Evolutionary conservation across 2,888 invertebrate species (phyloP), one percentile per base, ranked within the genome.

Genomic region (Ectropis crepuscularia): DNA sequence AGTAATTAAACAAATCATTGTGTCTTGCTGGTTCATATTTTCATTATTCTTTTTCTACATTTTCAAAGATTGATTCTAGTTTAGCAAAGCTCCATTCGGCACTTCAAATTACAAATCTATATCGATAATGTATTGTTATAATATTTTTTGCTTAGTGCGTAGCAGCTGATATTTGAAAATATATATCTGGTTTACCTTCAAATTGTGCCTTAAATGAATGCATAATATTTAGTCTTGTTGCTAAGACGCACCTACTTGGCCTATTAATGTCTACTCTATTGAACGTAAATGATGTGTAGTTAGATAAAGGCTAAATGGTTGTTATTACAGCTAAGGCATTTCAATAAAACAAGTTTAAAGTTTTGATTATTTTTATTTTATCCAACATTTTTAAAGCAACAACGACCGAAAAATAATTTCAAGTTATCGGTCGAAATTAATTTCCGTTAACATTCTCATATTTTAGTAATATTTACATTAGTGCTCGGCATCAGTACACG

Each of bases 361-460:
- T 16, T 43, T n/a, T n/a, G 38, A 49, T 11, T 39, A 12, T 38
- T 45, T 61, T 43, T 54, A 59, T 59, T 50, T 54, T 10, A 41
- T 38, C 45, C 51, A 69, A 42, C n/a, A 7, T 41, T 28, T 51
- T 41, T 28, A 2, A 10, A 28, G 28, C 51, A 51, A 51, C 16
- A 51, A 42, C 6, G n/a, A 69, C 80, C 81, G 75, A 78, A 90
- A 89, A 89, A 82, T 70, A 86, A 75, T 87, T 91, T 91, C 88
- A 90, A 92, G 83, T 50, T 37, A 36, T 59, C 16, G 63, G 79
- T 90, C 91, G 83, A 91, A 92, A 85, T 78, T 82, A 78, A 73
- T 86, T 90, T 90, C 72, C 80, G 74, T 79, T 53, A 49, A 46
- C 28, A 58, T 48, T 9, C 16, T 28, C 16, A 48, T n/a, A 12